Evolutionary conservation across 30 jellyfish, hydroid and myxozoan species (phyloP), one percentile per base, ranked within the genome.

Genomic region (Pelagia noctiluca): DNA sequence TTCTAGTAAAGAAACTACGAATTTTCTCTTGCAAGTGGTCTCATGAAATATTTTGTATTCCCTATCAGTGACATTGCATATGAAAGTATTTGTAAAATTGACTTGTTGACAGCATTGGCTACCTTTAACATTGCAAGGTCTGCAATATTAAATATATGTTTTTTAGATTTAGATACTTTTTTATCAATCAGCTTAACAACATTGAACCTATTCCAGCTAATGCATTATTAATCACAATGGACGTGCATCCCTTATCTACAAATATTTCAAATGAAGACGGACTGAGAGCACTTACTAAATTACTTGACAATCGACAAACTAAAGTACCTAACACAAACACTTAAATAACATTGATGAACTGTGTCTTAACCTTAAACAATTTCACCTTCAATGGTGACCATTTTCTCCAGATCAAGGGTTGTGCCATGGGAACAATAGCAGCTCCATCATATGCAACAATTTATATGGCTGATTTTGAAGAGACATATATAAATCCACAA

Each of bases 381-480:
- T 57, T 57, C 24, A 57, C 28, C 24, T n/a, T 60, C 72, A 60
- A 60, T n/a, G 72, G 72, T 4, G 8, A 5, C 10, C 23, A 60
- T n/a, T n/a, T 5, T 60, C 34, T 60, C 10, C 30, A 60, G 21
- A 60, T 24, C 10, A 75, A 8, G 30, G 87, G 87, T 8, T 50
- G 77, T 75, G 87, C 87, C 33, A 75, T 75, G 87, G 87, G 87
- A 52, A 71, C 83, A 13, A 71, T 75, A 47, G 48, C 75, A 23
- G 76, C 87, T 60, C 54, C 60, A 25, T 75, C 76, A 25, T 75
- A 47, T 30, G 87, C 87, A n/a, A 75, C 4, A 38, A 75, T 26
- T 22, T 50, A 48, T 29, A 75, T 75, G 87, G 87, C 61, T 3
- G 52, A 12, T 24, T 48, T 75, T 29, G 79, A 75, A 75, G 61